Evolutionary conservation across 2,113 vertebrate genomes (phyloP), one percentile per base, ranked within the genome.

Genomic region (Pandion haliaetus): DNA sequence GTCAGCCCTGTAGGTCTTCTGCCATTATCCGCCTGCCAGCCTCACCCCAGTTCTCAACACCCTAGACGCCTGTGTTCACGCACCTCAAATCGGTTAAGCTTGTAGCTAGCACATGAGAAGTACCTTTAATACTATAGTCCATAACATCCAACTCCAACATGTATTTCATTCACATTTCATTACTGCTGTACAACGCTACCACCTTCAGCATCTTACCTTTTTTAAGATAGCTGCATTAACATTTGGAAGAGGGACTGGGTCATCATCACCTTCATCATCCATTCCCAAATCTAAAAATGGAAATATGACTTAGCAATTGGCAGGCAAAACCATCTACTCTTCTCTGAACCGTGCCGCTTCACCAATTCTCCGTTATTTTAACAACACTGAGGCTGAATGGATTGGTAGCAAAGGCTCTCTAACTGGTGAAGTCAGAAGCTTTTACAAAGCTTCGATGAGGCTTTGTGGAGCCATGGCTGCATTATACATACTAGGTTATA

Each of bases 221-320:
- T 99, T 99, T 65, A 99, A 98, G 93, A 99, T 99, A 55, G 99
- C 99, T 92, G 99, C 99, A 86, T 99, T 99, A 65, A 99, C 99
- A 92, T 99, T 99, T 79, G 99, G 99, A 80, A 99, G 99, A 80
- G 99, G 99, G 94, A 99, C 99, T 47, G 99, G 99, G 92, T 99
- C 99, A 97, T 99, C 99, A 70, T 99, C 99, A 63, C 99, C 99
- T 99, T 99, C 99, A 98, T 99, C 99, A 85, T 99, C 99, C 99
- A 99, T 99, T 82, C 99, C 99, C 98, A 99, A 98, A 98, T 99
- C 99, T 99, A 94, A 94, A 94, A 97, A 96, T 14, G 55, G 32
- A 95, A 82, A 96, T 28, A 94, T 54, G n/a, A 86, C 74, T 90
- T 15, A 95, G 90, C 59, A 86, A 55, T 7, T 25, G 44, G 80